Base-by-base conservation (phyloP, 2,113 vertebrate species). In the Ceratotherium simum region DNA sequence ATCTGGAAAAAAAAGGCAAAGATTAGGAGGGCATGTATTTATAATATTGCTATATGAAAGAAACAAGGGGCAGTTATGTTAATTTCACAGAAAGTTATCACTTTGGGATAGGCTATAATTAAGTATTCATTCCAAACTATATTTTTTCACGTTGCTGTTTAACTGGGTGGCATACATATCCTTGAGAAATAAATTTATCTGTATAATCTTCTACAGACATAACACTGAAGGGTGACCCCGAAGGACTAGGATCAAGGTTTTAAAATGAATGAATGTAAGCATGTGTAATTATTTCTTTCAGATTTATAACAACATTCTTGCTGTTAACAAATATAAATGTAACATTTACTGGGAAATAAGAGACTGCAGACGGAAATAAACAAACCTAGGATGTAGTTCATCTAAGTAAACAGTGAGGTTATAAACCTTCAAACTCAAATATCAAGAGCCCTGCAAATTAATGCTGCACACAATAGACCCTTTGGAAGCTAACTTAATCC, bases 401-500 rank as follows among this genome's bases (percentile, higher is more conserved):
- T 99, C 99, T 99, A 99, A 99, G 99, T 99, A 99, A 99, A 99
- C 99, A 99, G 95, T 96, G 98, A 98, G 98, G 99, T 98, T 99
- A 99, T 99, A 99, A 99, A 99, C 99, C 99, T 99, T 99, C 99
- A 99, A 99, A 99, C 99, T 99, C 98, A 95, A 98, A 98, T 99
- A 99, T 99, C 99, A 98, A 99, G 99, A 98, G 98, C 98, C 97
- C 99, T 98, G 99, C 99, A 99, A 99, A 99, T 99, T 99, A 99
- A 99, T 99, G 99, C 98, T 96, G 96, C 97, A 98, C 99, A 99
- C 99, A 99, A 99, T 99, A 99, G 99, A 98, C 98, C 99, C 99
- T 99, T 99, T 99, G 99, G 99, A 99, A 99, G 99, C 99, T 98
- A 99, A 99, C 99, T 99, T 99, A 99, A 99, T 99, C 99, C 99